Percentiles rank a stretch among this genome's conserved stretches.
These are phyloP conservation scores for Carduelis carduelis DNA, from an alignment of 2,797 vertebrate genomes.

Conservation along the genomic window DNA sequence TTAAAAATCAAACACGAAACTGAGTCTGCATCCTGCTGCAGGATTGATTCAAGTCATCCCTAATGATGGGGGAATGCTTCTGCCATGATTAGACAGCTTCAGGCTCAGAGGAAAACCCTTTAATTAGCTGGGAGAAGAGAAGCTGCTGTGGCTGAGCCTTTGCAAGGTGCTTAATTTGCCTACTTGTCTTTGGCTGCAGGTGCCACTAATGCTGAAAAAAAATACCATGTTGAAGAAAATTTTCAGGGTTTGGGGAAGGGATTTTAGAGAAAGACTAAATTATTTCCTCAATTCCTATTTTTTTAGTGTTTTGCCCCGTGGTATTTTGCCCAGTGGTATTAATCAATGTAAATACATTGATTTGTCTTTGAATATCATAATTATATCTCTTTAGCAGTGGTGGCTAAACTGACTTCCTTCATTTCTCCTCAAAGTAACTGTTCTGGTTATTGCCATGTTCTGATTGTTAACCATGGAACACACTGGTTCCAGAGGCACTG, in stretches of 20 bases:
- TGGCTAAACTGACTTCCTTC: not conserved
- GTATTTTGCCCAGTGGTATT: accelerated
- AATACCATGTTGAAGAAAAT: not conserved
- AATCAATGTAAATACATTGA: not conserved
- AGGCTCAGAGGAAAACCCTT: conserved; percentile 10
- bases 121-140: not conserved
- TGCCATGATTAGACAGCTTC: conserved; percentile 16
- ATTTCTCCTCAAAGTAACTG: not conserved
- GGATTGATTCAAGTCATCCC: not conserved
- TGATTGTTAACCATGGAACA: not conserved
- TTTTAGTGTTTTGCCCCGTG: accelerated
- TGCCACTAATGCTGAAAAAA: not conserved
- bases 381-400: not conserved
- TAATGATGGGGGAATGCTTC: conserved; percentile 26
- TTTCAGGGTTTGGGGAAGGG: not conserved
- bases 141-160: not conserved
- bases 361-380: no score
- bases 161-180: not conserved
- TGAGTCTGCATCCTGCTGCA: not conserved
- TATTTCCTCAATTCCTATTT: not conserved
- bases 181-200: not conserved
- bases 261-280: not conserved
- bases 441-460: not conserved
- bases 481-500: not conserved
- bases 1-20: not conserved